These are phyloP conservation scores for Odontocolon sp. DNA, from an alignment of 2,888 invertebrate genomes.

Conservation along the genomic window DNA sequence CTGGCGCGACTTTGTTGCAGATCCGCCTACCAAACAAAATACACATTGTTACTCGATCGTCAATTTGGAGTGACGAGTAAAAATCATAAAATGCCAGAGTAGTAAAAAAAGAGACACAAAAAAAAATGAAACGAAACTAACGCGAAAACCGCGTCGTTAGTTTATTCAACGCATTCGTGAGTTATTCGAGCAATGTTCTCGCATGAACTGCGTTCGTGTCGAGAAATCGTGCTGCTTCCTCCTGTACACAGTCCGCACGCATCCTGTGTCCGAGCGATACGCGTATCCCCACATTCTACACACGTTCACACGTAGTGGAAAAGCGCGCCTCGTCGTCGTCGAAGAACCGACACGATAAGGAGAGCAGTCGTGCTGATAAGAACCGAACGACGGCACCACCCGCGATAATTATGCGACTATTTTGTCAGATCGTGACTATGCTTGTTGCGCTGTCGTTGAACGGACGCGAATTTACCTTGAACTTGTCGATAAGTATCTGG, in stretches of 20 bases:
- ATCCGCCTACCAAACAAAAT: constrained; percentile 80
- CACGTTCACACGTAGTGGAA: background rate
- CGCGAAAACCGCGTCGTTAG: background rate
- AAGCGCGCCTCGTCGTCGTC: background rate
- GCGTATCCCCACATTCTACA: constrained; percentile 7
- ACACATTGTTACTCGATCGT: background rate
- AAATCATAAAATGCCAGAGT: no score
- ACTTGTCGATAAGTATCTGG: constrained; percentile 84
- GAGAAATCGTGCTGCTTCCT: constrained; percentile 48
- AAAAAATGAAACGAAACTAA: background rate
- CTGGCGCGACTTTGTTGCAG: constrained; percentile 81
- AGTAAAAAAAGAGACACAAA: background rate
- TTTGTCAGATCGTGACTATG: no score
- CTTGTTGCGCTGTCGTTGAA: background rate
- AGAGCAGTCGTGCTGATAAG: constrained; percentile 7
- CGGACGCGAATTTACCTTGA: constrained; percentile 81
- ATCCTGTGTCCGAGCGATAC: constrained; percentile 53
- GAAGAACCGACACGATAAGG: background rate
- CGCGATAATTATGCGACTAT: background rate
- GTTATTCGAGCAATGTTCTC: constrained; percentile 22
- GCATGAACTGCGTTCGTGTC: constrained; percentile 44
- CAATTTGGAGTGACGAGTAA: no score
- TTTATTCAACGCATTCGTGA: constrained; percentile 32
- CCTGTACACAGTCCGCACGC: constrained; percentile 34
- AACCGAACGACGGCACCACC: background rate